These are phyloP conservation scores for Zingel zingel DNA, from an alignment of 2,113 vertebrate species.

Conservation along the genomic window DNA sequence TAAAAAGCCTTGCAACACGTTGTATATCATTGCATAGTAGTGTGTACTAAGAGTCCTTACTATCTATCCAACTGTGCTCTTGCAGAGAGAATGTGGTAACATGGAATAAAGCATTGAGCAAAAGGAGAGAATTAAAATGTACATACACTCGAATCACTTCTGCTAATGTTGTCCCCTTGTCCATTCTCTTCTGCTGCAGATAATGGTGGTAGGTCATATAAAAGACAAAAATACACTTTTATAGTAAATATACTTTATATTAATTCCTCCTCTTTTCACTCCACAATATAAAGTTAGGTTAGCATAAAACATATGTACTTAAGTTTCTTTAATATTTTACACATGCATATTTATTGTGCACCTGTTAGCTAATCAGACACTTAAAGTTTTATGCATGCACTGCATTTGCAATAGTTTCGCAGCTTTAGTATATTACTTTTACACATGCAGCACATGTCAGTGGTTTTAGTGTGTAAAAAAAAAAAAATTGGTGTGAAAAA, in stretches of 20 bases:
- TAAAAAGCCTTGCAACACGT: not conserved
- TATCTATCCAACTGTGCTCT: not conserved
- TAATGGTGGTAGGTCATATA: not conserved
- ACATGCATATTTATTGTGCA: not conserved
- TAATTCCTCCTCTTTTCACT: not conserved
- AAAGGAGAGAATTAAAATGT: not conserved
- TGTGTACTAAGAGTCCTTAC: too few relatives aligned
- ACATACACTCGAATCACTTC: not conserved
- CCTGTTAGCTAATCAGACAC: not conserved
- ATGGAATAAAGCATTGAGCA: constrained; percentile 5
- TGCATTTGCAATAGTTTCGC: not conserved
- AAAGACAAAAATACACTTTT: not conserved
- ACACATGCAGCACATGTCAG: not conserved
- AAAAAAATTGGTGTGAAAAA: not conserved
- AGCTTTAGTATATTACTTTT: not conserved
- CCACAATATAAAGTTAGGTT: not conserved
- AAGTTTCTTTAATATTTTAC: not conserved
- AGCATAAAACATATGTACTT: not conserved
- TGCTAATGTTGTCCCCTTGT: not conserved
- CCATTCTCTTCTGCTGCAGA: not conserved
- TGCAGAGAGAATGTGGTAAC: not conserved
- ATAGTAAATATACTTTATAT: not conserved
- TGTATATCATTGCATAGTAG: not conserved
- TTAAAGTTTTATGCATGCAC: not conserved
- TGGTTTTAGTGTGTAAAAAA: not conserved